Evolutionary conservation across 2,797 vertebrate species (phyloP).

Genomic region (Coreius guichenoti): DNA sequence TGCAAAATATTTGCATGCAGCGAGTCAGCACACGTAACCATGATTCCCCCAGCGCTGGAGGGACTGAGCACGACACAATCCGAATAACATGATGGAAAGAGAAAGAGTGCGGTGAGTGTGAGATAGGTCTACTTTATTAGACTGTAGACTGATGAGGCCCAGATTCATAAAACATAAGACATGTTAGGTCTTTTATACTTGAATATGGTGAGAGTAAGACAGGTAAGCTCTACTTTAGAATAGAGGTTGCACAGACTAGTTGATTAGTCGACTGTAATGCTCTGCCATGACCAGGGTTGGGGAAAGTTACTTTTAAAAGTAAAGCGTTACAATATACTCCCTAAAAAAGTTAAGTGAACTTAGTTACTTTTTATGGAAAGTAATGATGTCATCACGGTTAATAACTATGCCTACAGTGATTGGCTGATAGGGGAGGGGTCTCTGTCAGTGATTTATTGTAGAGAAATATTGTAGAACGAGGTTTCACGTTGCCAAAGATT

Average conservation of each 20-base stretch:
- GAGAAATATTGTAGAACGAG: too few relatives aligned
- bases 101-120: not conserved
- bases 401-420: too few relatives aligned
- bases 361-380: too few relatives aligned
- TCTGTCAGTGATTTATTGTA: too few relatives aligned
- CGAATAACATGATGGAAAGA: not conserved
- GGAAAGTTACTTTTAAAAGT: too few relatives aligned
- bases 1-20: not conserved
- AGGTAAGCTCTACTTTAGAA: not conserved
- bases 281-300: too few relatives aligned
- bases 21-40: slow-evolving; percentile 16
- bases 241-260: not conserved
- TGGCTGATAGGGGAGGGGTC: too few relatives aligned
- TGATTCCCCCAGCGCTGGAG: not conserved
- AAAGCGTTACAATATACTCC: too few relatives aligned
- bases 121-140: not conserved
- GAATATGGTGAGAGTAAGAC: not conserved
- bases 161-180: not conserved
- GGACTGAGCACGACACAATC: not conserved
- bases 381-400: too few relatives aligned
- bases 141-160: not conserved
- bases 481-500: too few relatives aligned
- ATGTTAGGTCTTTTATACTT: not conserved
- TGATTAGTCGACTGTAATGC: too few relatives aligned
- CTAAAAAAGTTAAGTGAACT: too few relatives aligned